A percentile compares a stretch with the other conserved stretches of the same genome.
Evolutionary conservation across 1,140 invertebrate species (phyloP).

Genomic region (Aleiodes sp.): DNA sequence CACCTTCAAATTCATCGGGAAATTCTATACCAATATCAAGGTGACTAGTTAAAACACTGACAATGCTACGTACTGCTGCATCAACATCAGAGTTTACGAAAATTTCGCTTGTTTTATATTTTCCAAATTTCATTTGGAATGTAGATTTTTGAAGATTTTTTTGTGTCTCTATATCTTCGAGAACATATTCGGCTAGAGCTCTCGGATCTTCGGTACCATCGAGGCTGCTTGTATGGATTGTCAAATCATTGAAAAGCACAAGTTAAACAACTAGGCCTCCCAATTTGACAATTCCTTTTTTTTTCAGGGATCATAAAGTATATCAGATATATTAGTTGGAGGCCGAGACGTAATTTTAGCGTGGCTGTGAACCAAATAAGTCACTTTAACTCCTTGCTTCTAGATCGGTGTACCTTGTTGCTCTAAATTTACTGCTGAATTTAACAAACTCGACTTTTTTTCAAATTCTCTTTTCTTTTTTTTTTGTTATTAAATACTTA

Average conservation of each 20-base stretch:
- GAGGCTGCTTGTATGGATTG: background rate
- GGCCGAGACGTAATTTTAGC: background rate
- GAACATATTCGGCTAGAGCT: background rate
- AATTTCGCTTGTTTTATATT: background rate
- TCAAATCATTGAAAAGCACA: background rate
- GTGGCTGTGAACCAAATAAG: constrained; percentile 6
- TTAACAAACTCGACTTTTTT: too few species aligned
- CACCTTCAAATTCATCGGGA: background rate
- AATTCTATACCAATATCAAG: constrained; percentile 1
- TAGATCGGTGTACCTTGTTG: background rate
- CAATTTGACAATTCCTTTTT: too few species aligned
- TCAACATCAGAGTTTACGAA: background rate
- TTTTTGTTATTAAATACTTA: background rate
- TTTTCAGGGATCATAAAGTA: background rate
- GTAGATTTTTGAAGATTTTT: background rate
- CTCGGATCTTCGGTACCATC: background rate
- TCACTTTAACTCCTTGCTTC: constrained; percentile 7
- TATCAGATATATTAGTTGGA: background rate
- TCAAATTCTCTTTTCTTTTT: too few species aligned
- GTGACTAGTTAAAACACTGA: background rate
- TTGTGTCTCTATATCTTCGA: background rate
- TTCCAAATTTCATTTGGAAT: background rate
- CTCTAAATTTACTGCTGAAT: constrained; percentile 6
- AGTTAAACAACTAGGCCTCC: too few species aligned
- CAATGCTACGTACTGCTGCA: background rate